Percentiles rank a stretch among this genome's conserved stretches.
Evolutionary conservation across 1,140 invertebrate species (phyloP).

Genomic region (Anoplolepis gracilipes): DNA sequence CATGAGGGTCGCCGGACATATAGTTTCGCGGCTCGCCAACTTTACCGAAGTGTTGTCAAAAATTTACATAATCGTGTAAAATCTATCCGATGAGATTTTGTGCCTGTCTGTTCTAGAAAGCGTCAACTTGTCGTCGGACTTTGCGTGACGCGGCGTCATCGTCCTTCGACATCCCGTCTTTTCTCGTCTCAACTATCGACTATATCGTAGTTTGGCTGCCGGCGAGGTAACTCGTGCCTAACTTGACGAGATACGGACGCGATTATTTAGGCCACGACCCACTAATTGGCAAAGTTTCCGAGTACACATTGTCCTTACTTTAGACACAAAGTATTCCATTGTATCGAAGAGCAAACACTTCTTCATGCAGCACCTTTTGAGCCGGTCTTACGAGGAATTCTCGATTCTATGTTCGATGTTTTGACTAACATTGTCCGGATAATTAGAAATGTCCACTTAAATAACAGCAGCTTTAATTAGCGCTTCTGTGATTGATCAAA

Average conservation of each 20-base stretch:
- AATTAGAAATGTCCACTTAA: neutral
- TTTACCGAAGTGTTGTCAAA: slow-evolving; percentile 22
- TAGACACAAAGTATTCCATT: slow-evolving; percentile 8
- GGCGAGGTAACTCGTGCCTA: neutral
- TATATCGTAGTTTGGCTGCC: neutral
- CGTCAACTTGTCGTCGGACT: neutral
- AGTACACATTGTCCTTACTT: slow-evolving; percentile 14
- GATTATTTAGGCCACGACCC: slow-evolving; percentile 8
- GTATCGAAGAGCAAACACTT: neutral
- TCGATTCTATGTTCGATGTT: too few species aligned
- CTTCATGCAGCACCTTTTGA: neutral
- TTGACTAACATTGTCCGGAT: too few species aligned
- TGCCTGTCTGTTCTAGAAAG: neutral
- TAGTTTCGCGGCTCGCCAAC: slow-evolving; percentile 6
- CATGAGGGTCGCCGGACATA: neutral
- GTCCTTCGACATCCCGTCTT: neutral
- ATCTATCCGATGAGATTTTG: slow-evolving; percentile 26
- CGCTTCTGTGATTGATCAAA: neutral
- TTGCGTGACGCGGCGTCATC: neutral
- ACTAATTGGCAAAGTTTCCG: slow-evolving; percentile 21
- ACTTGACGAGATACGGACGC: slow-evolving; percentile 18
- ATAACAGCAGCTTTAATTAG: neutral
- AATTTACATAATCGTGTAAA: slow-evolving; percentile 61
- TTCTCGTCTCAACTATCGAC: neutral
- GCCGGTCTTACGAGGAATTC: neutral